phyloP scores from a whole-genome alignment of 2,797 vertebrate genomes.

The Hipposideros larvatus region DNA sequence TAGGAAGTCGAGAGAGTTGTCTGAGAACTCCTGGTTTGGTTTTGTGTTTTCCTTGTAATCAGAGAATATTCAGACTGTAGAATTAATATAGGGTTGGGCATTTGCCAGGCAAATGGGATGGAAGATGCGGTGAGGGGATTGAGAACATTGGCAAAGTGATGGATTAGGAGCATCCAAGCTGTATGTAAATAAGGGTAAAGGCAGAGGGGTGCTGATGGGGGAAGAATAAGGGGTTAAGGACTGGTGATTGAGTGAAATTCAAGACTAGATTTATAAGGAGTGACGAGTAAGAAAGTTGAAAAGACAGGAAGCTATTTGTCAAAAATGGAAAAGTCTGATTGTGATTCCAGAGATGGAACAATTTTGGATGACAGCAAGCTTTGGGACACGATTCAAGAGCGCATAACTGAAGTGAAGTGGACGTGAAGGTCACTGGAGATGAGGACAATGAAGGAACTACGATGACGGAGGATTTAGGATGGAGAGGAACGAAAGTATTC shows the following conservation, averaged over 20 bases:
- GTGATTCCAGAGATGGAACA: background rate
- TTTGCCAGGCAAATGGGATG: background rate
- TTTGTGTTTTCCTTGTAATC: background rate
- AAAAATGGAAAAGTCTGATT: background rate
- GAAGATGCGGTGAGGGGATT: background rate
- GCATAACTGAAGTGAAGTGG: background rate
- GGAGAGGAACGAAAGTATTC: background rate
- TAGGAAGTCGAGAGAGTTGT: background rate
- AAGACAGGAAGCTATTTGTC: background rate
- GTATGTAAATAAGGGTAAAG: background rate
- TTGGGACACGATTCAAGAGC: background rate
- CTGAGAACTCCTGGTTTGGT: background rate
- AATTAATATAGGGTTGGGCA: background rate
- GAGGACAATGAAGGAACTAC: background rate
- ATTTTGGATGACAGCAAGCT: background rate
- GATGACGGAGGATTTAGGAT: background rate
- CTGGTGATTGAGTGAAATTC: background rate
- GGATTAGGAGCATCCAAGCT: background rate
- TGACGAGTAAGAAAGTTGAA: background rate
- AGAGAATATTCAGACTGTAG: background rate
- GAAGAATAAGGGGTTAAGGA: background rate
- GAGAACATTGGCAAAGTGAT: background rate
- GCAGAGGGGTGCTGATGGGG: background rate
- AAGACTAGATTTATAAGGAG: background rate
- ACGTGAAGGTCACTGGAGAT: background rate